Evolutionary conservation across 2,113 vertebrate genomes (phyloP), one percentile per base, ranked within the genome.

Genomic region (Sinocyclocheilus maitianheensis): DNA sequence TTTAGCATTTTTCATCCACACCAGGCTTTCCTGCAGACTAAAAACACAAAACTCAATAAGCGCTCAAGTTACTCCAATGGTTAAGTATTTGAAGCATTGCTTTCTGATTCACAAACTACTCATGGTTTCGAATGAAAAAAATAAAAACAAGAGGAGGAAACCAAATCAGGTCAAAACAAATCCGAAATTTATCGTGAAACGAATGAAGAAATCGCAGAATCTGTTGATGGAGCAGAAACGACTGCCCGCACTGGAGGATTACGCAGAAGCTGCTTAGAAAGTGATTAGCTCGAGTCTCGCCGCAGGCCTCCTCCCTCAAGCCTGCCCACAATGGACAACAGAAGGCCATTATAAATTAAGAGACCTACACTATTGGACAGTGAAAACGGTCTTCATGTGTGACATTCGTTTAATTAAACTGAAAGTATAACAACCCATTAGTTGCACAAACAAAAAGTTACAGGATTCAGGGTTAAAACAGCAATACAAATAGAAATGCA

Each of bases 191-290:
- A 48, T 62, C 8, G 11, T 13, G 16, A 12, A 51, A 60, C 16
- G 3, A 75, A 20, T 18, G 0, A 55, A 81, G 40, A 71, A 81
- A 77, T 76, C 26, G 13, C 16, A 20, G 67, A 60, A 77, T 84
- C 6, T 51, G 81, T 77, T 76, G 46, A 48, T 1, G 48, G 40
- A 82, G 26, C 67, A 53, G 63, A 48, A 85, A 82, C 4, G 14
- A 48, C 51, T 62, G 34, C 30, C 55, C n/a, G 5, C 22, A 43
- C 65, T 65, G 74, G 51, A 46, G 65, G 85, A 83, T 87, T 87
- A 85, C 20, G 14, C n/a, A 74, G 72, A 81, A 89, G 85, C 83
- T 65, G 53, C 63, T 87, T 78, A 78, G 65, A 84, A 89, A 87
- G 67, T 81, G 69, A 75, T 84, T 80, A 65, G 69, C 84, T 79